These are phyloP conservation scores for Myotis davidii DNA, from an alignment of 2,113 vertebrate genomes.

Conservation along the genomic window DNA sequence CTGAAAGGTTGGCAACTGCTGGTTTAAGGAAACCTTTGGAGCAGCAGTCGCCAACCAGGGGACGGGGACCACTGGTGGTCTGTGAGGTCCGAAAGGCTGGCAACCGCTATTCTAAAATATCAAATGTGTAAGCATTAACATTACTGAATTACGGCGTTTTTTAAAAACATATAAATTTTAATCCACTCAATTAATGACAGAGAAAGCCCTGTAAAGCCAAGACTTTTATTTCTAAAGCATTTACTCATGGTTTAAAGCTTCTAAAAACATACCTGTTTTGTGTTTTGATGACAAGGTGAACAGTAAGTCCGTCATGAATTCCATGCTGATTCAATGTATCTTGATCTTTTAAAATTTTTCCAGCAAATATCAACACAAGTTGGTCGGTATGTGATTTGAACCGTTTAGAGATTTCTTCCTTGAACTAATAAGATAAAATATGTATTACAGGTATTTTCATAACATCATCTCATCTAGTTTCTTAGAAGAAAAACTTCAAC, in stretches of 20 bases:
- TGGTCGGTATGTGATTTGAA: conserved; percentile 89
- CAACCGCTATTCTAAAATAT: not conserved
- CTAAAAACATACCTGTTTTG: conserved; percentile 87
- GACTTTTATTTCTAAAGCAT: not conserved
- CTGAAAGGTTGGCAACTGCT: no score
- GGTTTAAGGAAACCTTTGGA: no score
- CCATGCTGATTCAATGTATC: conserved; percentile 90
- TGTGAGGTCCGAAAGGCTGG: no score
- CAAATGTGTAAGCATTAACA: not conserved
- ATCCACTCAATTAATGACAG: not conserved
- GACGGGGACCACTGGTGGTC: no score
- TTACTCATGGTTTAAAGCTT: conserved; percentile 6
- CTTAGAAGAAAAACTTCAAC: not conserved
- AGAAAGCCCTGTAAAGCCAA: not conserved
- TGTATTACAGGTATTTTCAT: not conserved
- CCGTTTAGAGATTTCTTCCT: conserved; percentile 90
- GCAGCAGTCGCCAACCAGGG: no score
- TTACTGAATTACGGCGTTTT: not conserved
- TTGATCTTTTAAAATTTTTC: conserved; percentile 91
- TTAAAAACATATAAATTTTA: conserved; percentile 34
- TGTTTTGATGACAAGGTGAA: conserved; percentile 91
- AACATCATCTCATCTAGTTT: not conserved
- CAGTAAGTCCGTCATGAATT: conserved; percentile 90
- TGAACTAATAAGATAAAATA: conserved; percentile 86
- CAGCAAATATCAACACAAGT: conserved; percentile 91